Evolutionary conservation across 2,888 invertebrate species (phyloP).

Genomic region (Penaeus monodon): DNA sequence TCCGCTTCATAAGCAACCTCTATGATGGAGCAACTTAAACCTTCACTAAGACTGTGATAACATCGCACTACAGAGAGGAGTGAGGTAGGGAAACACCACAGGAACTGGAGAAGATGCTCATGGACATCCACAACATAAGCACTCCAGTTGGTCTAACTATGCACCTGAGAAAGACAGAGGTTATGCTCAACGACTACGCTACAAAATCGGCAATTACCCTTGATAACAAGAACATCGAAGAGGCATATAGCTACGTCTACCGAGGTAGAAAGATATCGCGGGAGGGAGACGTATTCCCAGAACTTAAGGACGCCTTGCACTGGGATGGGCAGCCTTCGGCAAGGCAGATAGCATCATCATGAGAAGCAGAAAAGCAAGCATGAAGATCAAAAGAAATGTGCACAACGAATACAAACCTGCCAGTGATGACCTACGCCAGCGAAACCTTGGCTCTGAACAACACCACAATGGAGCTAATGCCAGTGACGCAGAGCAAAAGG

Average conservation of each 20-base stretch:
- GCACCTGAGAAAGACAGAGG: neutral
- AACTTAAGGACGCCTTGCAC: neutral
- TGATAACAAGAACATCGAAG: neutral
- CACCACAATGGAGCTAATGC: too few species aligned
- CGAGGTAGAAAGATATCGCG: neutral
- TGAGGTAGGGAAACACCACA: neutral
- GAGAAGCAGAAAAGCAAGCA: neutral
- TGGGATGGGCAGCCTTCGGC: neutral
- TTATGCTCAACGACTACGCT: neutral
- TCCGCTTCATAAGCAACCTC: neutral
- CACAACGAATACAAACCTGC: too few species aligned
- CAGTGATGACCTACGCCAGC: too few species aligned
- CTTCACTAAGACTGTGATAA: too few species aligned
- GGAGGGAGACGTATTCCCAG: neutral
- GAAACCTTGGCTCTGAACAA: too few species aligned
- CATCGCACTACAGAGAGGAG: neutral
- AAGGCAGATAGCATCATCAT: constrained; percentile 1
- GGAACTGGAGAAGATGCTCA: neutral
- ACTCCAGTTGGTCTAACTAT: neutral
- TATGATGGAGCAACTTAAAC: neutral
- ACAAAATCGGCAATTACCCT: neutral
- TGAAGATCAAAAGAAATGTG: neutral
- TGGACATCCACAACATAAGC: neutral
- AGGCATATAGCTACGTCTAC: neutral
- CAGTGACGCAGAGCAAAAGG: too few species aligned